Conservation (phyloP, 2,797 vertebrate genomes). For the Epinephelus malabaricus region DNA sequence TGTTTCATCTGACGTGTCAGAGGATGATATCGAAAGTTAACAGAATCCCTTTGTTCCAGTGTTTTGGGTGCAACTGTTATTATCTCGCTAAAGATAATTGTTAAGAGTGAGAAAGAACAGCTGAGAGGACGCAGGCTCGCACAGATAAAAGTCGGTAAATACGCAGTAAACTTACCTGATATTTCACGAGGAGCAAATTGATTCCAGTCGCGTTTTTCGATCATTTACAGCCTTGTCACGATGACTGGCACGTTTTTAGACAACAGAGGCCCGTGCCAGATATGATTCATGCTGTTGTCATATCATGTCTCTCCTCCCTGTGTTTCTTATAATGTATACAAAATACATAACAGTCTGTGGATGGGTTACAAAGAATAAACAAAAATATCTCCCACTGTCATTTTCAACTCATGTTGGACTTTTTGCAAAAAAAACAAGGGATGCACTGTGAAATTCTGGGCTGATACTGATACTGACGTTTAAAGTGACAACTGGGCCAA, state of each 20-base stretch:
- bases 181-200: conserved; percentile 19
- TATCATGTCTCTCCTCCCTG: conserved; percentile 25
- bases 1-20: conserved; percentile 56
- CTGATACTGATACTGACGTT: too few relatives aligned
- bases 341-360: conserved; percentile 18
- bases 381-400: conserved; percentile 21
- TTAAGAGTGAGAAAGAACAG: conserved; percentile 13
- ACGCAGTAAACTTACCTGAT: neutral
- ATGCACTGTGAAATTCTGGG: too few relatives aligned
- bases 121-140: neutral
- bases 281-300: conserved; percentile 48
- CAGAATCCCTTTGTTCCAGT: conserved; percentile 17
- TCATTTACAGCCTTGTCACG: conserved; percentile 22
- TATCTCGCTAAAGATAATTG: conserved; percentile 34
- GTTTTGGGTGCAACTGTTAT: conserved; percentile 34
- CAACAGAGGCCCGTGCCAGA: conserved; percentile 22
- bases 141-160: neutral
- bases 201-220: conserved; percentile 17
- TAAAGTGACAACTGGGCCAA: too few relatives aligned
- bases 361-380: conserved; percentile 24
- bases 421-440: too few relatives aligned
- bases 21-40: conserved; percentile 66
- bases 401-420: conserved; percentile 5
- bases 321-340: conserved; percentile 25
- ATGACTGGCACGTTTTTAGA: conserved; percentile 14